Conservation (phyloP, 2,797 vertebrate species). For the Synanceia verrucosa region DNA sequence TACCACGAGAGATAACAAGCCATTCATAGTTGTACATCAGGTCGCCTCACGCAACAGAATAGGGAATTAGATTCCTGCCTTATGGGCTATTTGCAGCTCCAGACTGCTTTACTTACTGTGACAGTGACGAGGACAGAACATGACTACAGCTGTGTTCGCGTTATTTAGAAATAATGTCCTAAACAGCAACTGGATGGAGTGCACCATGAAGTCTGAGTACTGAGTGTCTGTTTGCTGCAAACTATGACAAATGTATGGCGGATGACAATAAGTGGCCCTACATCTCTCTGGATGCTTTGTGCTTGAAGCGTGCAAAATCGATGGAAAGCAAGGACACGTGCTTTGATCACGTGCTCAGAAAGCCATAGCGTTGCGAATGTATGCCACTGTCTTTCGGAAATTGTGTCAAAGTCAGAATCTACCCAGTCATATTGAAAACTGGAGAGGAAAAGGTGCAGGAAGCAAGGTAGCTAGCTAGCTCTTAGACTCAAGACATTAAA, state of each 20-base stretch:
- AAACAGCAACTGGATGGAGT: slow-evolving; percentile 32
- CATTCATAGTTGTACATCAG: slow-evolving; percentile 57
- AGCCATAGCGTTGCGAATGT: background rate
- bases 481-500: no score
- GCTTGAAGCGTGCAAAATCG: slow-evolving; percentile 36
- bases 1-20: slow-evolving; percentile 63
- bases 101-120: slow-evolving; percentile 53
- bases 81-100: slow-evolving; percentile 61
- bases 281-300: slow-evolving; percentile 1
- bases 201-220: background rate
- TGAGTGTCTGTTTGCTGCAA: slow-evolving; percentile 14
- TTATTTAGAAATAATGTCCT: slow-evolving; percentile 65
- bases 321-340: slow-evolving; percentile 19
- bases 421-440: background rate
- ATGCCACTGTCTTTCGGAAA: background rate
- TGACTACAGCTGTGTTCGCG: slow-evolving; percentile 52
- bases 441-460: background rate
- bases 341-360: slow-evolving; percentile 3
- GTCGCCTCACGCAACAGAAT: slow-evolving; percentile 54
- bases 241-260: slow-evolving; percentile 34
- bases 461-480: no score
- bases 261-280: slow-evolving; percentile 29
- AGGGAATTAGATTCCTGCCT: slow-evolving; percentile 59
- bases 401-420: slow-evolving; percentile 1
- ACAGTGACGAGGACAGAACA: slow-evolving; percentile 68